Conservation (phyloP, 1,140 invertebrate species). For the Rhyacophila brunnea region DNA sequence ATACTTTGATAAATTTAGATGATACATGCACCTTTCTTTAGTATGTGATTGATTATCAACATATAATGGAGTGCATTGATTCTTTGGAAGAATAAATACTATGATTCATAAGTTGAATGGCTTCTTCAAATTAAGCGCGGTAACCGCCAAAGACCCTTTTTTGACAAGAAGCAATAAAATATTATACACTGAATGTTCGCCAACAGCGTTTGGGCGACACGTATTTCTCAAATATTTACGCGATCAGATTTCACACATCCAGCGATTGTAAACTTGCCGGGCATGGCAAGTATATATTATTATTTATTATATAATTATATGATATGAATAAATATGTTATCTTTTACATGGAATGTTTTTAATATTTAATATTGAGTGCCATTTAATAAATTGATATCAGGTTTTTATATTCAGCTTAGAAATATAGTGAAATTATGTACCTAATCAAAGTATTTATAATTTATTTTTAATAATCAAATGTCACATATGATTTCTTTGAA, state of each 20-base stretch:
- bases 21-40: slow-evolving; percentile 8
- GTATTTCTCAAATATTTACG: background rate
- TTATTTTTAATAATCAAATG: slow-evolving; percentile 4
- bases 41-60: slow-evolving; percentile 5
- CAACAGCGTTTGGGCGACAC: background rate
- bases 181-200: slow-evolving; percentile 2
- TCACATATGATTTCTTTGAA: slow-evolving; percentile 2
- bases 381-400: no score
- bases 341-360: slow-evolving; percentile 7
- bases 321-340: slow-evolving; percentile 4
- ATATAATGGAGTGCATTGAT: slow-evolving; percentile 8
- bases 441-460: no score
- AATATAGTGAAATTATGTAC: no score
- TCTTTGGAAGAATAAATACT: slow-evolving; percentile 12
- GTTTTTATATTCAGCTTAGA: no score
- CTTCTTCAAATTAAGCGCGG: slow-evolving; percentile 7
- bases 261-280: slow-evolving; percentile 11
- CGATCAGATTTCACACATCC: slow-evolving; percentile 11
- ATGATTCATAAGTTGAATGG: slow-evolving; percentile 8
- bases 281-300: slow-evolving; percentile 9
- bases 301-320: slow-evolving; percentile 8
- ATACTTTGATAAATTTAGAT: slow-evolving; percentile 8
- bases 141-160: background rate
- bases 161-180: slow-evolving; percentile 1
- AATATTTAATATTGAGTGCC: no score